These are phyloP conservation scores for Eristalis intricaria DNA, from an alignment of 2,888 invertebrate species.

Conservation along the genomic window DNA sequence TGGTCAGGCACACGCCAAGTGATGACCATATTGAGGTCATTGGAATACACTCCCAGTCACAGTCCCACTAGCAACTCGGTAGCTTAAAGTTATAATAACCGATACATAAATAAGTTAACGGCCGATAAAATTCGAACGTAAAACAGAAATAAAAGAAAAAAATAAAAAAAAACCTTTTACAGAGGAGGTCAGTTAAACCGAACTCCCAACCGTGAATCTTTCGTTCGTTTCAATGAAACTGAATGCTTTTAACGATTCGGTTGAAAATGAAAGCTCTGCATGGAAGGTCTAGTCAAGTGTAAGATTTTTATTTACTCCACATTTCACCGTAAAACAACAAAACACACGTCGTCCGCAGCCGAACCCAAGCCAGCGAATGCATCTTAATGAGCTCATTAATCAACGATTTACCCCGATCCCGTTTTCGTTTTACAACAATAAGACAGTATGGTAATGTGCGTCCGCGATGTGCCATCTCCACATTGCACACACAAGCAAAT, in stretches of 20 bases:
- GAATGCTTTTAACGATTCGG: neutral
- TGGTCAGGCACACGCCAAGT: no score
- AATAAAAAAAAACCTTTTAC: neutral
- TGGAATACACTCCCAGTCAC: no score
- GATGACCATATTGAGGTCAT: no score
- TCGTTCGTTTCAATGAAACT: neutral
- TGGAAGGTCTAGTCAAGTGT: neutral
- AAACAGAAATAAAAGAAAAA: neutral
- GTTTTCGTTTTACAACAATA: constrained; percentile 37
- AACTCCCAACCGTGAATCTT: neutral
- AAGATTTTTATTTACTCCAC: neutral
- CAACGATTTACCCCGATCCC: constrained; percentile 31
- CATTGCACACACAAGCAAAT: neutral
- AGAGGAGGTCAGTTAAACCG: neutral
- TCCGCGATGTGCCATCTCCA: neutral
- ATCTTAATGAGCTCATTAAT: constrained; percentile 34
- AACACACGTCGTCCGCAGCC: neutral
- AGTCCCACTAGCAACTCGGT: no score
- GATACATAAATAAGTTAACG: neutral
- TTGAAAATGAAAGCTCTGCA: neutral
- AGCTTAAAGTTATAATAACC: no score
- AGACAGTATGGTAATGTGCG: constrained; percentile 35
- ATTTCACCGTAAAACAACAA: neutral
- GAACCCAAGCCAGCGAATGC: neutral
- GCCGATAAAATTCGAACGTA: neutral